Base-by-base conservation (phyloP, 2,888 invertebrate genomes). In the Ecliptopera silaceata region DNA sequence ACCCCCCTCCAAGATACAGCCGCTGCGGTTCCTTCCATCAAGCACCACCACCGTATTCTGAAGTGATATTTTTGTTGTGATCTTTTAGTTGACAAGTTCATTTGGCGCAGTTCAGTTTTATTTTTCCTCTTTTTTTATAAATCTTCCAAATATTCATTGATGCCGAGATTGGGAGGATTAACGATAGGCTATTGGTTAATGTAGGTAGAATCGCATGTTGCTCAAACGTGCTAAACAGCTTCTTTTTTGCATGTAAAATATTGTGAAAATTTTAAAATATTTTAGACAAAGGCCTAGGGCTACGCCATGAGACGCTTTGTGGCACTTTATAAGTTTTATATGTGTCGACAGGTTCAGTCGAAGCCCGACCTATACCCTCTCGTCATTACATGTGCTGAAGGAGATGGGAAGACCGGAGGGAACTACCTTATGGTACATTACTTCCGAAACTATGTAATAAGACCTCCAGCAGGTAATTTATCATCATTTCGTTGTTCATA, bases 301-400 rank as follows among this genome's bases (percentile, higher is more conserved):
- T 26, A 4, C 26, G 5, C 6, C 10, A 22, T 22, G 8, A 2
- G 26, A 26, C 10, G 26, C 6, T 6, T 26, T 26, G 10, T 6
- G 26, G 26, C 4, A 26, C 26, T 26, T 26, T 26, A 6, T 26
- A 26, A 4, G 34, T 5, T 34, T 34, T 13, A 13, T 34, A 6
- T 38, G n/a, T 43, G 31, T 26, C 54, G 55, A n/a, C 75, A 96
- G 96, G 96, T 96, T 64, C 95, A 96, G 56, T 95, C 96, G 11
- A 97, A 97, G 72, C 97, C 97, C 8, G 96, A 97, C 77, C 87
- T 97, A 8, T 97, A 97, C 77, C 97, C 97, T 1, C 86, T 97
- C 56, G 97, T 97, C 46, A 96, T 96, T 72, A 96, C 95, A 46
- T 96, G 95, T 68, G 94, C 94, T 43, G 95, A 95, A 71, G 93